Base-by-base conservation (phyloP, 2,888 invertebrate genomes). In the Zygothrica quintamaculata region DNA sequence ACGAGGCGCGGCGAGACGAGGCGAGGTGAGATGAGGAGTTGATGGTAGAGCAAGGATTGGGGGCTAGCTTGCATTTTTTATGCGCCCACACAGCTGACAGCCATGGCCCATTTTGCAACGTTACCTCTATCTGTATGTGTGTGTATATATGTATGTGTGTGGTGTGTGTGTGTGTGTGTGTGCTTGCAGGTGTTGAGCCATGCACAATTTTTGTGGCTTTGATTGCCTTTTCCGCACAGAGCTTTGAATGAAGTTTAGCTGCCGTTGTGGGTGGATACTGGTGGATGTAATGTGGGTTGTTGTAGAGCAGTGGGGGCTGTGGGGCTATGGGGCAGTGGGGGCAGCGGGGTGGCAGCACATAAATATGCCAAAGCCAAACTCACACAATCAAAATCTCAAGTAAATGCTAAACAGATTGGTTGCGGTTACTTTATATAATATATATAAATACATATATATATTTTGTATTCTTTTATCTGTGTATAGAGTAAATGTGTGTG, bases 241-340 rank as follows among this genome's bases (percentile, higher is more conserved):
- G 80, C 80, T 86, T 74, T 84, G 77, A 86, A 87, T 84, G 78
- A 62, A 84, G 85, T 78, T 81, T 77, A 85, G 81, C 53, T 71
- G 56, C 51, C 51, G 64, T 51, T 58, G 68, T n/a, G n/a, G n/a
- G n/a, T n/a, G n/a, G n/a, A n/a, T n/a, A n/a, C n/a, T n/a, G n/a
- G n/a, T n/a, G n/a, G n/a, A n/a, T n/a, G n/a, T n/a, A n/a, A n/a
- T n/a, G n/a, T n/a, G n/a, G n/a, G n/a, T n/a, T n/a, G n/a, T n/a
- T n/a, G n/a, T n/a, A n/a, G n/a, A n/a, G n/a, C n/a, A n/a, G n/a
- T n/a, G n/a, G n/a, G 72, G 58, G 64, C 57, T 86, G 77, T 65
- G 75, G 78, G n/a, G n/a, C n/a, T n/a, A n/a, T n/a, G n/a, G n/a
- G n/a, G n/a, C n/a, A n/a, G n/a, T n/a, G n/a, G n/a, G 72, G 58